Evolutionary conservation across 2,113 vertebrate genomes (phyloP), one percentile per base, ranked within the genome.

Genomic region (Notothenia rossii): DNA sequence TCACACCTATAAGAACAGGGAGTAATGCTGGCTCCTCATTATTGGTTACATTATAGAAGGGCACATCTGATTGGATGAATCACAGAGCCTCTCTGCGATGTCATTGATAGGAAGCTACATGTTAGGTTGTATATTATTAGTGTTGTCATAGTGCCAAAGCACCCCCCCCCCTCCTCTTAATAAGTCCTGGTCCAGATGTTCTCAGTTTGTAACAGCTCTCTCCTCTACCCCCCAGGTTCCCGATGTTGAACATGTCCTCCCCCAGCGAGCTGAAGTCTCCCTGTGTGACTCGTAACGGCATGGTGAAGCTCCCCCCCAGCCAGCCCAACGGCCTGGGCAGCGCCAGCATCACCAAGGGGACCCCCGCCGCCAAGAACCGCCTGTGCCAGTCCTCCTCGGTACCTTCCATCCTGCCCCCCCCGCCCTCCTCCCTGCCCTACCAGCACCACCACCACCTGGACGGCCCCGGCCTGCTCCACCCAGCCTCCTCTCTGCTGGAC

Each of bases 291-390:
- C 96, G 98, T 79, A 99, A 99, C 46, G 98, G 98, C 75, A 95
- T 99, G 88, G 97, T 99, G 91, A 99, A 99, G 95, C 93, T 98
- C 79, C 97, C 98, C 17, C 95, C 97, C 53, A 91, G 83, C 2
- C 98, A 98, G 93, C 95, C 98, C 92, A 99, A 98, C 5, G 96
- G 98, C 90, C 94, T 99, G 43, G 97, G 97, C 56, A 96, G 98
- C 0, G 98, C 98, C 79, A 99, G 98, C 89, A 99, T 99, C 94
- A 99, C 98, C 94, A 99, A 99, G 93, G 98, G 98, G 92, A 99
- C 98, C 0, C 98, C 98, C 0, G 98, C 98, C 13, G 96, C 97
- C 92, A 99, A 98, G 93, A 99, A 98, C 94, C 98, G 97, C 77
- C 93, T 99, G 88, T 99, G 97, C 95, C 98, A 98, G 93, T 98